phyloP scores from a whole-genome alignment of 2,888 invertebrate species.

The Eugnorisma glareosa region DNA sequence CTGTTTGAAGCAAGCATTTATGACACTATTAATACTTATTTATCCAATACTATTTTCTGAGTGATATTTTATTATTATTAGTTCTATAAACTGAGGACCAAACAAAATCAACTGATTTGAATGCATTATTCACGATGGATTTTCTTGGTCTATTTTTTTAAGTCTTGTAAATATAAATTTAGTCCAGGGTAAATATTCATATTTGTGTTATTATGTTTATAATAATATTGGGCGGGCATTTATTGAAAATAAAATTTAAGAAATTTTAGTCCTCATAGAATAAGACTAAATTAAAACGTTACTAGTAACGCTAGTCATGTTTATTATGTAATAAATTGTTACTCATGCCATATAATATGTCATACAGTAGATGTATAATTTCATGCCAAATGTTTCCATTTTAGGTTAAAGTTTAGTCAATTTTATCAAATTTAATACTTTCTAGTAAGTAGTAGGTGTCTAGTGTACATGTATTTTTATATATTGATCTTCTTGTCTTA shows the following conservation, averaged over 20 bases:
- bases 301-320: conserved; percentile 79
- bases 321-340: conserved; percentile 67
- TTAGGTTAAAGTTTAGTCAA: conserved; percentile 63
- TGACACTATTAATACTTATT: conserved; percentile 50
- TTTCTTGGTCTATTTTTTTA: conserved; percentile 44
- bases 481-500: conserved; percentile 59
- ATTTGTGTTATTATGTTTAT: conserved; percentile 53
- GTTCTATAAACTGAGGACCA: conserved; percentile 57
- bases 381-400: conserved; percentile 73
- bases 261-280: conserved; percentile 53
- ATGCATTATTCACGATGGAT: conserved; percentile 39
- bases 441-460: conserved; percentile 45
- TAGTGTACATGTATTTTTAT: conserved; percentile 70
- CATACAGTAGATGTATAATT: conserved; percentile 68
- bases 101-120: conserved; percentile 36
- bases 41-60: conserved; percentile 51
- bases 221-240: conserved; percentile 55
- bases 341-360: conserved; percentile 69
- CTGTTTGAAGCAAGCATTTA: conserved; percentile 49
- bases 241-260: conserved; percentile 43
- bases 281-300: conserved; percentile 70
- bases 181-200: conserved; percentile 51
- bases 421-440: conserved; percentile 57
- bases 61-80: conserved; percentile 50
- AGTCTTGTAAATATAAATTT: conserved; percentile 64